Evolutionary conservation across 2,888 invertebrate species (phyloP).

Genomic region (Mythimna loreyi): DNA sequence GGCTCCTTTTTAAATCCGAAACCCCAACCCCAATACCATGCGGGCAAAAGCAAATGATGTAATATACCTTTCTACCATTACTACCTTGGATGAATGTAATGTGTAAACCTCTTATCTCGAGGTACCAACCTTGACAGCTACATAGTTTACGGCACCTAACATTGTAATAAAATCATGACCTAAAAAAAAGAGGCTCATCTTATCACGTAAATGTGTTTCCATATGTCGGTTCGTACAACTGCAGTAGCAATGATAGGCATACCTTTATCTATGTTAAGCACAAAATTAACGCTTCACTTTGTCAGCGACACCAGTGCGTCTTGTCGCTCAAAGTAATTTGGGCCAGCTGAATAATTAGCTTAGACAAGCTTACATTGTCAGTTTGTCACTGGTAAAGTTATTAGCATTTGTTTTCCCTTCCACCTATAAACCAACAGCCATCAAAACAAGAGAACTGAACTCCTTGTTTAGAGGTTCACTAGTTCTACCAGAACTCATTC

Average conservation of each 20-base stretch:
- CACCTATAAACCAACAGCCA: no score
- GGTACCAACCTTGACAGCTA: neutral
- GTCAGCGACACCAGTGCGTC: constrained; percentile 16
- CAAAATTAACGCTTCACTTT: constrained; percentile 14
- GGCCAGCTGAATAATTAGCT: constrained; percentile 19
- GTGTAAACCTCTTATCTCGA: constrained; percentile 4
- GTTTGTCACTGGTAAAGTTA: neutral
- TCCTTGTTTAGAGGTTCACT: no score
- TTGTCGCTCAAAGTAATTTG: constrained; percentile 39
- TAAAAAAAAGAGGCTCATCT: constrained; percentile 22
- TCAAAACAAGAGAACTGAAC: no score
- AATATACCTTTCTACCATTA: no score
- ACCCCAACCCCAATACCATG: no score
- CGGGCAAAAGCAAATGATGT: no score
- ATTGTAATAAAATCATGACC: constrained; percentile 24
- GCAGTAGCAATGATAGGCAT: neutral
- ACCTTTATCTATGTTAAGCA: constrained; percentile 49
- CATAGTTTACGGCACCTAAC: neutral
- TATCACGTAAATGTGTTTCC: constrained; percentile 30
- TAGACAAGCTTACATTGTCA: neutral
- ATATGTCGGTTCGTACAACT: constrained; percentile 15
- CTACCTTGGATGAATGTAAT: no score
- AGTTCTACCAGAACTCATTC: no score
- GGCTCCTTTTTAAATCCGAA: no score
- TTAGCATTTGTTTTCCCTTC: neutral